These are phyloP conservation scores for Sinocyclocheilus anshuiensis DNA, from an alignment of 2,113 vertebrate genomes.

Conservation along the genomic window DNA sequence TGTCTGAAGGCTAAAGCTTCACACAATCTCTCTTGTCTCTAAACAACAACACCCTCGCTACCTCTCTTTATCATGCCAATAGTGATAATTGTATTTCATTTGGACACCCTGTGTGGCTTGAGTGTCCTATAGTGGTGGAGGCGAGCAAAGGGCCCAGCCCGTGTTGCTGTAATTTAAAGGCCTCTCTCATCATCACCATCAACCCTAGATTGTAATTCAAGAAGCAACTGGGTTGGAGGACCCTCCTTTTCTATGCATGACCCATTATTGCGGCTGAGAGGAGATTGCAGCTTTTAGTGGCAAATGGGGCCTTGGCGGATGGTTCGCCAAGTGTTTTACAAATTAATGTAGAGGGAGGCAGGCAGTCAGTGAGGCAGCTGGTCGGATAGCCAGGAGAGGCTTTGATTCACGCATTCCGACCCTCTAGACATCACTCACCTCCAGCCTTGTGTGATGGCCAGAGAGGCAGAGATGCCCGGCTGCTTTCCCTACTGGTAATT, in stretches of 20 bases:
- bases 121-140: conserved; percentile 62
- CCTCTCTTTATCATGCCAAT: conserved; percentile 56
- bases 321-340: conserved; percentile 82
- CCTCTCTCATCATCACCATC: conserved; percentile 74
- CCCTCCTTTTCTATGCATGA: conserved; percentile 70
- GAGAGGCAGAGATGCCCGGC: conserved; percentile 66
- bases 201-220: conserved; percentile 80
- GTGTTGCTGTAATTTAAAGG: conserved; percentile 74
- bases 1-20: conserved; percentile 51
- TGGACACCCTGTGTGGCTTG: conserved; percentile 60
- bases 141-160: conserved; percentile 47
- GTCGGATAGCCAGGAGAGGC: conserved; percentile 71
- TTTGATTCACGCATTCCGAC: conserved; percentile 72
- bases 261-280: conserved; percentile 73
- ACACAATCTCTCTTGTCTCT: conserved; percentile 65
- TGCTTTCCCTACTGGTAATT: conserved; percentile 74
- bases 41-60: conserved; percentile 64
- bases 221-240: conserved; percentile 75
- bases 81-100: conserved; percentile 73
- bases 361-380: conserved; percentile 65
- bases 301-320: conserved; percentile 75
- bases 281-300: conserved; percentile 77
- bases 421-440: conserved; percentile 69
- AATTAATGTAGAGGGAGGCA: conserved; percentile 74
- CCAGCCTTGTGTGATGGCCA: conserved; percentile 72